Conservation (phyloP, 2,888 invertebrate genomes). For the Cremastobaeus sp. region DNA sequence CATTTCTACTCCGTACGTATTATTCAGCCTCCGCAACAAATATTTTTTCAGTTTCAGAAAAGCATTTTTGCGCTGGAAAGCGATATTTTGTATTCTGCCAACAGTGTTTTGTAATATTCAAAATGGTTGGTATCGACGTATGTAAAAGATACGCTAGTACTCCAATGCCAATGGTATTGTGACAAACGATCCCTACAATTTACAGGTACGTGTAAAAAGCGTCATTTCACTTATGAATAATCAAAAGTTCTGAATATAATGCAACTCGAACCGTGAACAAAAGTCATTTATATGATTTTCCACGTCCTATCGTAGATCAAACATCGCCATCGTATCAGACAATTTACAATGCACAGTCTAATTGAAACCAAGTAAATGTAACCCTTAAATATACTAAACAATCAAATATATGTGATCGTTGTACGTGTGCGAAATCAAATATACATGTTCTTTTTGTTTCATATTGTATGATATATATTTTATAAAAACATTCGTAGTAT, state of each 20-base stretch:
- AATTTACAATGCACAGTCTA: constrained; percentile 67
- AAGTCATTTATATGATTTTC: constrained; percentile 10
- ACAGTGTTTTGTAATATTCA: constrained; percentile 11
- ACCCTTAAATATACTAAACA: constrained; percentile 39
- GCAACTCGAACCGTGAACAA: background rate
- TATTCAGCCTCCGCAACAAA: too few species aligned
- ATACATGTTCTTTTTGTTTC: constrained; percentile 17
- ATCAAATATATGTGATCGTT: constrained; percentile 25
- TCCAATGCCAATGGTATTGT: constrained; percentile 13
- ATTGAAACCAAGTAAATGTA: constrained; percentile 69
- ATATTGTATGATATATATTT: too few species aligned
- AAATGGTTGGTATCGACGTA: constrained; percentile 1
- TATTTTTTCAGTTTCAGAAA: too few species aligned
- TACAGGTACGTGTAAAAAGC: constrained; percentile 35
- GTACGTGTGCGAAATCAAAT: constrained; percentile 26
- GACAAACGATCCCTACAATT: constrained; percentile 22
- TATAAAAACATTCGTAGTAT: too few species aligned
- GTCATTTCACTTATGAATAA: constrained; percentile 36
- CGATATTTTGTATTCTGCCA: constrained; percentile 18
- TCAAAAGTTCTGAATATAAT: constrained; percentile 27
- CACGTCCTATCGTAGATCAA: background rate
- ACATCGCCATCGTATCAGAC: constrained; percentile 3
- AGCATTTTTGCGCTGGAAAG: too few species aligned
- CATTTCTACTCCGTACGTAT: constrained; percentile 27
- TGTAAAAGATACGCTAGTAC: too few species aligned